Conservation (phyloP, 2,888 invertebrate genomes). For the Caenorhabditis sp. region DNA sequence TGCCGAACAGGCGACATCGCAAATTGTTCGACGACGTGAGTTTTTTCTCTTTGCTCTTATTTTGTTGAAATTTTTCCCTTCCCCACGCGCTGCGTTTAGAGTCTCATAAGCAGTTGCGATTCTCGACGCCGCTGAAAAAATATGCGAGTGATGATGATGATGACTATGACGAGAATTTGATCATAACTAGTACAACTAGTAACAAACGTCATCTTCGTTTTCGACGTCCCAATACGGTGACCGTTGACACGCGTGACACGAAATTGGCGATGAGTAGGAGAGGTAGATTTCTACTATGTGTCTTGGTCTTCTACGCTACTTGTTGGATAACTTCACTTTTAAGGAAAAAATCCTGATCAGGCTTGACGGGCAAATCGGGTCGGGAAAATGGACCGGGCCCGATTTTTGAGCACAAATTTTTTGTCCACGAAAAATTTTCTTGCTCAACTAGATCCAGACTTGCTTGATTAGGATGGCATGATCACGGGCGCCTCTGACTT, state of each 20-base stretch:
- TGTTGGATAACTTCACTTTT: neutral
- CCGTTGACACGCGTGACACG: constrained; percentile 28
- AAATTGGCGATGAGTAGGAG: constrained; percentile 24
- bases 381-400: too few species aligned
- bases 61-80: constrained; percentile 4
- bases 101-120: constrained; percentile 18
- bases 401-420: too few species aligned
- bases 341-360: too few species aligned
- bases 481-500: too few species aligned
- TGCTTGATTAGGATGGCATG: too few species aligned
- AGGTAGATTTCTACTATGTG: neutral
- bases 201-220: constrained; percentile 6
- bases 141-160: neutral
- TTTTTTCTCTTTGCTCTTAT: neutral
- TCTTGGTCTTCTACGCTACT: too few species aligned
- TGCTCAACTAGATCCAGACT: too few species aligned
- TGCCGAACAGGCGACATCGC: neutral
- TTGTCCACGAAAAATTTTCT: too few species aligned
- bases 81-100: neutral
- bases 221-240: constrained; percentile 29
- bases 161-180: constrained; percentile 12
- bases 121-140: constrained; percentile 33
- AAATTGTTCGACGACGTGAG: constrained; percentile 4
- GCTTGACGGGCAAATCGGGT: too few species aligned
- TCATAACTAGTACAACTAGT: too few species aligned